phyloP scores from a whole-genome alignment of 2,113 vertebrate species.

The human region DNA sequence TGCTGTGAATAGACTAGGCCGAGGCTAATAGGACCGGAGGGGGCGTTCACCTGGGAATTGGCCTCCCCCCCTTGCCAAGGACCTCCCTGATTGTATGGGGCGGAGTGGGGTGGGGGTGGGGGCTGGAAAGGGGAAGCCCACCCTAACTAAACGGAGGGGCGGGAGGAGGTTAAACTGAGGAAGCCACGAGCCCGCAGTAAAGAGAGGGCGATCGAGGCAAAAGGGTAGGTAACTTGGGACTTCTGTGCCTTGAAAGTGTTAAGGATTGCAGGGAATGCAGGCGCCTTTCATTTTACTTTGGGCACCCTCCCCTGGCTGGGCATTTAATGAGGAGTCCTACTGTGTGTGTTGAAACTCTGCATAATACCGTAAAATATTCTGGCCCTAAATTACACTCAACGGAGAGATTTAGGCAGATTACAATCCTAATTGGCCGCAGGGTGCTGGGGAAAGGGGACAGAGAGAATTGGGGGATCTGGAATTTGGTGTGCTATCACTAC shows the following conservation, averaged over 20 bases:
- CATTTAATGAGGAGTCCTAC: background rate
- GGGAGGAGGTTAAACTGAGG: background rate
- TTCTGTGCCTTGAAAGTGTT: background rate
- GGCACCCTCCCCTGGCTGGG: background rate
- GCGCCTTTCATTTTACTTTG: background rate
- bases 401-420: background rate
- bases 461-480: background rate
- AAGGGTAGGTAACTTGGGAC: background rate
- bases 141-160: background rate
- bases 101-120: too few relatives aligned
- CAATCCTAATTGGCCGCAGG: background rate
- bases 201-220: background rate
- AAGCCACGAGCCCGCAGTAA: background rate
- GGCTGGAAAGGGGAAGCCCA: background rate
- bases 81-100: background rate
- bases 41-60: background rate
- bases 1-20: fast-evolving
- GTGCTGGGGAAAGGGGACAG: background rate
- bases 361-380: too few relatives aligned
- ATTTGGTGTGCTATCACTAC: background rate
- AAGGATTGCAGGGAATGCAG: background rate
- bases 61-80: background rate
- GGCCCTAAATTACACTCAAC: background rate
- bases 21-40: fast-evolving
- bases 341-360: too few relatives aligned